Base-by-base conservation (phyloP, 2,797 vertebrate species). In the Enteromius trimaculatus region DNA sequence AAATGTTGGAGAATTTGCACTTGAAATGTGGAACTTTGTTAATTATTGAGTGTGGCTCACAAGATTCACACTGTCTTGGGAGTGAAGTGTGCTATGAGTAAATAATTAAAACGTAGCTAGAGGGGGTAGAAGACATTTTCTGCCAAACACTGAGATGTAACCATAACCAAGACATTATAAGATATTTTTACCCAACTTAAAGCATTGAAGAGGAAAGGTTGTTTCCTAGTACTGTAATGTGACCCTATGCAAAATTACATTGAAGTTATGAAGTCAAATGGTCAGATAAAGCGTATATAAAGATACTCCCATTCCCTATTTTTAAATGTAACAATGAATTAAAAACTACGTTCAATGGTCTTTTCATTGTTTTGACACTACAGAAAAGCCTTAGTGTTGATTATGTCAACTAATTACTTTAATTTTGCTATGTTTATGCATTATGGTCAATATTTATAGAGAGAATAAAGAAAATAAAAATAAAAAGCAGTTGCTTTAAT, bases 51-150 rank as follows among this genome's bases (percentile, higher is more conserved):
- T 62, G 72, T 26, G 77, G 31, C 69, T 69, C 44, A 51, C 58
- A 83, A 83, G 77, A 80, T 65, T 87, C 77, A 69, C 49, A 64
- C 53, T 76, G 77, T 69, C 65, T 53, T 55, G 80, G 58, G 81
- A 75, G 14, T 53, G 34, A 74, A 80, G 85, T 80, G 77, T 76
- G 82, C 68, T 72, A 72, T 60, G 16, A 81, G 82, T 86, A 86
- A 86, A 85, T 86, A 75, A 84, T 86, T 84, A 71, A 84, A 81
- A 86, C 11, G 14, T 66, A 77, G 80, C 84, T 76, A 68, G 70
- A 77, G 82, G 82, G 84, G 55, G 39, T 70, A 53, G 60, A 71
- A 78, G 69, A 76, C 53, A 64, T 70, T 82, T 83, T 85, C 83
- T 79, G 65, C 80, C 23, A 37, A 74, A 82, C 53, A 75, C 77